Percentiles rank a stretch among this genome's conserved stretches.
Conservation (phyloP, 1,140 invertebrate genomes). For the Drosophila ambigua region DNA sequence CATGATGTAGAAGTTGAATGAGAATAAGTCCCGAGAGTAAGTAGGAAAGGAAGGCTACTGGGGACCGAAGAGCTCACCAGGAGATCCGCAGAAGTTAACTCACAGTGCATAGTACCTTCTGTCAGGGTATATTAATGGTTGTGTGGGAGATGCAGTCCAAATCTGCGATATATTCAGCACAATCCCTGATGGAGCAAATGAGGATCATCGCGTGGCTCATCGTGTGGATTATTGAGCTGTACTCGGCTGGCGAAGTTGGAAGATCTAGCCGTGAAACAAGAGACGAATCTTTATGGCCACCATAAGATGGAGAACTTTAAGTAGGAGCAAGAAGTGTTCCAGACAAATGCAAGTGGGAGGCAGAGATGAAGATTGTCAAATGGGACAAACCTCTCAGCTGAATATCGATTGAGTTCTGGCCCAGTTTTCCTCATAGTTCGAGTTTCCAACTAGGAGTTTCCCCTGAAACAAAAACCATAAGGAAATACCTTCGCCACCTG, state of each 20-base stretch:
- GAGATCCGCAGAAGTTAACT: no score
- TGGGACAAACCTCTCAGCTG: no score
- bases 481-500: slow-evolving; percentile 12
- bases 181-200: slow-evolving; percentile 46
- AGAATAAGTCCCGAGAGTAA: slow-evolving; percentile 5
- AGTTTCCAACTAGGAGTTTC: no score
- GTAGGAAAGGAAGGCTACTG: slow-evolving; percentile 1
- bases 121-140: slow-evolving; percentile 32
- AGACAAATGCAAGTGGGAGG: background rate
- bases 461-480: background rate
- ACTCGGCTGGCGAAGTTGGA: background rate
- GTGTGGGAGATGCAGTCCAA: slow-evolving; percentile 41
- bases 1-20: no score
- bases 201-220: slow-evolving; percentile 6
- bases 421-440: no score
- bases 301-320: slow-evolving; percentile 26
- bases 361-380: background rate
- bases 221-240: slow-evolving; percentile 43
- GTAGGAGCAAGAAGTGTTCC: background rate
- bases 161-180: slow-evolving; percentile 49
- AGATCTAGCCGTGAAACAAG: slow-evolving; percentile 26
- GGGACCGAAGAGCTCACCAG: no score
- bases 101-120: background rate
- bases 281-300: slow-evolving; percentile 34
- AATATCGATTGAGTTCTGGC: no score